Base-by-base conservation (phyloP, 1,140 invertebrate species). In the Globodera rostochiensis region DNA sequence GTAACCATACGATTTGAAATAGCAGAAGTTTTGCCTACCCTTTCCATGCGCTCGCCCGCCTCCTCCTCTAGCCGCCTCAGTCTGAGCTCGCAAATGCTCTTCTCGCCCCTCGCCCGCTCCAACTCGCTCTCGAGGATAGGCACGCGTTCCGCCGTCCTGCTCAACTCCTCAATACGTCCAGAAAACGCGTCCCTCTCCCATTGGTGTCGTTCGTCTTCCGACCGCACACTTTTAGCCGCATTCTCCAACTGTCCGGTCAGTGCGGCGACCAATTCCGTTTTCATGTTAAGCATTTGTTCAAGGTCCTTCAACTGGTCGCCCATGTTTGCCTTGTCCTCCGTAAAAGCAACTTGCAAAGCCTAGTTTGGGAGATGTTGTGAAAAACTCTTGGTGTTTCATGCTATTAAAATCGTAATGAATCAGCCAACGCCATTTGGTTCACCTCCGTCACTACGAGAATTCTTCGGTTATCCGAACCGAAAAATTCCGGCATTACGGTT, bases 231-330 rank as follows among this genome's bases (percentile, higher is more conserved):
- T 50, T 77, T 80, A 7, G 87, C 83, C 21, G 86, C 74, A 21
- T 82, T 67, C 67, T 89, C 86, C 80, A 89, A 76, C 50, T 90
- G 88, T 74, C 71, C 82, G 6, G 83, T 86, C 5, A 89, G 73
- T 25, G 79, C 60, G 66, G 90, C 85, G 6, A 89, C 85, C 45
- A 89, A 74, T 36, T 85, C 71, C 36, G 88, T 82, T 76, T 89
- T 89, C 8, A 88, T 69, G 8, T 80, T 25, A 0, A 89, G 80
- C 83, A 83, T 88, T 66, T 85, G 49, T 57, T 90, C 86, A 50
- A 89, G 84, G 53, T 89, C 87, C 7, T 73, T 82, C 73, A 89
- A 90, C 46, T 84, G 79, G n/a, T 83, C 85, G 46, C 84, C 73
- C 81, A 90, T n/a, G 6, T 82, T 79, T 9, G 74, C 67, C 25